These are phyloP conservation scores for Eupleurogrammus muticus DNA, from an alignment of 2,797 vertebrate species.

Conservation along the genomic window DNA sequence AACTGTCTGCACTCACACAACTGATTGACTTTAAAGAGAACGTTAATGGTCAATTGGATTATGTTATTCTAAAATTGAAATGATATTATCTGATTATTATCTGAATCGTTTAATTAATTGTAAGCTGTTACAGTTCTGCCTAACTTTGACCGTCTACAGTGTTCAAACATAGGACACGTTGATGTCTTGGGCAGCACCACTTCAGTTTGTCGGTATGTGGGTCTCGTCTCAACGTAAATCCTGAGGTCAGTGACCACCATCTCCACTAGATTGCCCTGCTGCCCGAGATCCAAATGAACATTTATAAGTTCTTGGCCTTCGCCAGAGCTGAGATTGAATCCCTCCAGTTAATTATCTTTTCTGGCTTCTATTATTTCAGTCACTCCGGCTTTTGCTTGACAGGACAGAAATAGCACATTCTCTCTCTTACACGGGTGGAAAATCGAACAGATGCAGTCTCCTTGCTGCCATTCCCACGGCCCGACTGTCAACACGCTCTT, in stretches of 20 bases:
- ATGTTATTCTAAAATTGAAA: neutral
- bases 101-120: neutral
- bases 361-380: slow-evolving; percentile 27
- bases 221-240: neutral
- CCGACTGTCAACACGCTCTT: slow-evolving; percentile 44
- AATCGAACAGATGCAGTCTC: slow-evolving; percentile 62
- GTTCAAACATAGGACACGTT: neutral
- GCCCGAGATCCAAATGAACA: neutral
- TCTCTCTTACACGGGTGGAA: slow-evolving; percentile 52
- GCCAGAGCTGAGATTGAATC: neutral
- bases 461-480: slow-evolving; percentile 54
- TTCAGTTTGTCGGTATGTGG: neutral
- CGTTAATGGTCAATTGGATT: neutral
- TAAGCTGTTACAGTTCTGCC: neutral
- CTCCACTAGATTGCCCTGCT: neutral
- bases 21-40: neutral
- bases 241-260: neutral
- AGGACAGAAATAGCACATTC: slow-evolving; percentile 49
- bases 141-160: neutral
- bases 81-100: neutral
- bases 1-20: neutral
- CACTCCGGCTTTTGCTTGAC: slow-evolving; percentile 27
- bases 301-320: slow-evolving; percentile 1
- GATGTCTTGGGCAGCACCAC: neutral
- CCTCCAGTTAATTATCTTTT: slow-evolving; percentile 21